Evolutionary conservation across 2,797 vertebrate species (phyloP).

Genomic region (Tiaroga cobitis): DNA sequence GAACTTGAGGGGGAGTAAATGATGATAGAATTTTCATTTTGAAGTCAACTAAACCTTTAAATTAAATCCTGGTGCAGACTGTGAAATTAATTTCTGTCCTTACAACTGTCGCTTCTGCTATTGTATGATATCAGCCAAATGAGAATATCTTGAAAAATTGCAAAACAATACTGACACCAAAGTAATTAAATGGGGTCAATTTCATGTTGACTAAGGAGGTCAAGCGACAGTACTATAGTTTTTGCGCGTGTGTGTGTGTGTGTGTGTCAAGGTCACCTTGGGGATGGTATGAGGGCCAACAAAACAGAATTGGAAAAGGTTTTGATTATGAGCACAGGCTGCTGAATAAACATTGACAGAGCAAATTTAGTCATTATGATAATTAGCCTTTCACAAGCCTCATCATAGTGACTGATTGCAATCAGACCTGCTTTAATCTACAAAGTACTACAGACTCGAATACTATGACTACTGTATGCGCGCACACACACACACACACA

Average conservation of each 20-base stretch:
- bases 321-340: slow-evolving; percentile 30
- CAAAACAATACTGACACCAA: neutral
- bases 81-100: neutral
- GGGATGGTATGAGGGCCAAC: neutral
- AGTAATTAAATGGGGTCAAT: neutral
- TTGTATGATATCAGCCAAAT: neutral
- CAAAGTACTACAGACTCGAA: neutral
- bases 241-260: neutral
- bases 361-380: slow-evolving; percentile 61
- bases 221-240: neutral
- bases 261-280: slow-evolving; percentile 32
- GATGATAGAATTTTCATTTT: too few species aligned
- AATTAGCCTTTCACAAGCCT: slow-evolving; percentile 66
- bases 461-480: neutral
- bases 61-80: neutral
- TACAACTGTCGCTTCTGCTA: neutral
- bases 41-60: neutral
- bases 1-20: too few species aligned
- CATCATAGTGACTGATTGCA: slow-evolving; percentile 74
- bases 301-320: neutral
- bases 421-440: slow-evolving; percentile 66
- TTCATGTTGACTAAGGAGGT: neutral
- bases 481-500: too few species aligned
- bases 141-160: neutral
- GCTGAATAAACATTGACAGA: slow-evolving; percentile 59